phyloP scores from a whole-genome alignment of 2,113 vertebrate species.

The Pangasianodon hypophthalmus region DNA sequence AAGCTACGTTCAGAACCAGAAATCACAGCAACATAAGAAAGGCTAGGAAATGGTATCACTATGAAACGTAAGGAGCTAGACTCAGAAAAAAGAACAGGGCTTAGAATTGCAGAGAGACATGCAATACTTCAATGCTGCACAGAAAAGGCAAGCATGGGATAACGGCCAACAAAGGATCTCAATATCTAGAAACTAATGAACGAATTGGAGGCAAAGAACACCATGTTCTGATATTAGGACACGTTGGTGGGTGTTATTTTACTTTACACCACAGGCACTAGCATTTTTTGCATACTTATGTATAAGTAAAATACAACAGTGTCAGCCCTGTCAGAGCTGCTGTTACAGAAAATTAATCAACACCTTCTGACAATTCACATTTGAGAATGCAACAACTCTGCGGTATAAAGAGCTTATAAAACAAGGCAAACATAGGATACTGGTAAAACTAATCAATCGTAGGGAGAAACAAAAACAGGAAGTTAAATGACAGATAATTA shows the following conservation, averaged over 20 bases:
- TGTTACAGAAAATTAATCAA: neutral
- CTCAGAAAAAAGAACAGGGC: neutral
- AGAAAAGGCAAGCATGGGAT: neutral
- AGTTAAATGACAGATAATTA: neutral
- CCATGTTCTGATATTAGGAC: neutral
- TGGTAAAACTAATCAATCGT: neutral
- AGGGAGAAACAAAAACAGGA: neutral
- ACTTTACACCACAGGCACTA: neutral
- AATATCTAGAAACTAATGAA: neutral
- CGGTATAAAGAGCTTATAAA: neutral
- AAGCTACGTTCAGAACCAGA: neutral
- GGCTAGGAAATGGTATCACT: neutral
- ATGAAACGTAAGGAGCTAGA: neutral
- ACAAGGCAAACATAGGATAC: neutral
- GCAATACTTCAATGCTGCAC: neutral
- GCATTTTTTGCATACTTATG: neutral
- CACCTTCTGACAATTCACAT: neutral
- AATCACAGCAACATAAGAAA: neutral
- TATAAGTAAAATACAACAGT: neutral
- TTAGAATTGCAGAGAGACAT: constrained; percentile 6
- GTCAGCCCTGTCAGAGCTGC: neutral
- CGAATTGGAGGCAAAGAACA: neutral
- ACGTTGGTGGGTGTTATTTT: neutral
- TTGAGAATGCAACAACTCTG: neutral
- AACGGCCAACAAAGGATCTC: neutral